Evolutionary conservation across 2,888 invertebrate species (phyloP), one percentile per base, ranked within the genome.

Genomic region (Gisinianus flammeolus): DNA sequence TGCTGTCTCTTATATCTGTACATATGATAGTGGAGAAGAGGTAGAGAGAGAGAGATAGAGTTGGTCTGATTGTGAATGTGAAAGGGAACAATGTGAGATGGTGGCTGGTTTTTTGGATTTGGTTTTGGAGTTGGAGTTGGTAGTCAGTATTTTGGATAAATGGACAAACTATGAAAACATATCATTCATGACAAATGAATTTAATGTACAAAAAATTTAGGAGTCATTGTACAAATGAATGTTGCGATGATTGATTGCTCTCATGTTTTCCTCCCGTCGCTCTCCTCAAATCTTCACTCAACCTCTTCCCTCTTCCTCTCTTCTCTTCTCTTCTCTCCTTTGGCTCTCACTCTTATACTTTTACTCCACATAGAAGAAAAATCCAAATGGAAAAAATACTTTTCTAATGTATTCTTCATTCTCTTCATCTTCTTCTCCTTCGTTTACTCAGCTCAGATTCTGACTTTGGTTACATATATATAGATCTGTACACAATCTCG

Each of bases 171-270:
- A 76, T 76, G 76, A 76, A 76, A 76, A 76, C 76, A 76, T 76
- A 69, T 76, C 76, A 67, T 70, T 62, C 24, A 77, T 77, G 71
- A 77, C 77, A 77, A 77, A 77, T 77, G 79, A 80, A 77, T 82
- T 83, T 83, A 81, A 83, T 83, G 82, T 81, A 81, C 82, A 82
- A 83, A 82, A 82, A 83, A 82, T 81, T 80, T n/a, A n/a, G n/a
- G n/a, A n/a, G n/a, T n/a, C 78, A 16, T 56, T 76, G 81, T 81
- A 79, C 80, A 81, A 77, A 62, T 70, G 70, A 35, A 77, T 19
- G 70, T 62, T 56, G 80, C 72, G 81, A 81, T 81, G 83, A 83
- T 81, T 83, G 83, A 83, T 81, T 81, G 81, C 78, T 79, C 73
- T 78, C 80, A 78, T 78, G 56, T 71, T 77, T 77, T 77, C 79